phyloP scores from a whole-genome alignment of 1,140 invertebrate genomes.

The Diabrotica undecimpunctata region DNA sequence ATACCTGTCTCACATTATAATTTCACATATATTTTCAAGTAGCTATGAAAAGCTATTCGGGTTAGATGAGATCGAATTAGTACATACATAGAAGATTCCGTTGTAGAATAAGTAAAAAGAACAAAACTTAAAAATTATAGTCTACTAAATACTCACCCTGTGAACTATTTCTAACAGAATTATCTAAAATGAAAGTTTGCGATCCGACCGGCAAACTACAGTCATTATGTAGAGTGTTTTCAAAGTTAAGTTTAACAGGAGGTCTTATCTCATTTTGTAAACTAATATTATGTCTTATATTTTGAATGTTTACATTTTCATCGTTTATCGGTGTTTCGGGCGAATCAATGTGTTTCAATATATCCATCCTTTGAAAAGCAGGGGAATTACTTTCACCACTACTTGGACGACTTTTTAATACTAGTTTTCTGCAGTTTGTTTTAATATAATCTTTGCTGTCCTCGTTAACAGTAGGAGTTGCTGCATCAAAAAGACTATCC shows the following conservation, averaged over 20 bases:
- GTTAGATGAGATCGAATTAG: no score
- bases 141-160: background rate
- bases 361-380: constrained; percentile 16
- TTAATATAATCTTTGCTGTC: constrained; percentile 21
- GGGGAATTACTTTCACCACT: constrained; percentile 10
- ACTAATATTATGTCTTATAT: background rate
- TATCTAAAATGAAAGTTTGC: constrained; percentile 19
- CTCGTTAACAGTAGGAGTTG: constrained; percentile 15
- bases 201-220: constrained; percentile 22
- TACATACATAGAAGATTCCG: no score
- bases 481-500: constrained; percentile 32
- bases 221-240: constrained; percentile 20
- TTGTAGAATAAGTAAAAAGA: background rate
- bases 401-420: constrained; percentile 20
- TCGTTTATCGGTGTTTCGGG: constrained; percentile 16
- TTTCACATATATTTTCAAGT: no score
- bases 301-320: constrained; percentile 4
- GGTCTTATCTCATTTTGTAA: background rate
- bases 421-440: constrained; percentile 23
- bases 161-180: constrained; percentile 11
- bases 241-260: constrained; percentile 23
- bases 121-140: background rate
- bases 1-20: no score
- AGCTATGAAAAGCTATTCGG: no score
- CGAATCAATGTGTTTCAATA: constrained; percentile 22